Percentiles rank a stretch among this genome's conserved stretches.
These are phyloP conservation scores for Alentia gelatinosa DNA, from an alignment of 2,888 invertebrate species.

Conservation along the genomic window DNA sequence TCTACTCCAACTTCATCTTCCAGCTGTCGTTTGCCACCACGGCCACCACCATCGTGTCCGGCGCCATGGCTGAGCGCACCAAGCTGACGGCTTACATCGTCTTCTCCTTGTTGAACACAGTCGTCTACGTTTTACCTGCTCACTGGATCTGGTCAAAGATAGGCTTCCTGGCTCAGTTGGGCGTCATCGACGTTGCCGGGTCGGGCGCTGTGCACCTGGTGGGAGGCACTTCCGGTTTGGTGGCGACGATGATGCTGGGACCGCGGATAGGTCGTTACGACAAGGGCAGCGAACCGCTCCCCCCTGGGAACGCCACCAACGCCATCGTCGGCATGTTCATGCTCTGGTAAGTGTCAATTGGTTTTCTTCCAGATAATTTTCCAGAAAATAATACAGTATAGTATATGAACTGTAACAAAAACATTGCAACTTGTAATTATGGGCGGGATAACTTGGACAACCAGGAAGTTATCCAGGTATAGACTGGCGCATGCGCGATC, in stretches of 20 bases:
- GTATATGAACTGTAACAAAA: too few species aligned
- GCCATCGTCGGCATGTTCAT: slow-evolving; percentile 76
- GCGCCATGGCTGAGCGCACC: slow-evolving; percentile 78
- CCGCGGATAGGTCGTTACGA: slow-evolving; percentile 74
- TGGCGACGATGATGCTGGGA: slow-evolving; percentile 75
- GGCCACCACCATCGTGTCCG: slow-evolving; percentile 61
- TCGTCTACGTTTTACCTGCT: slow-evolving; percentile 79
- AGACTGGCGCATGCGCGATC: too few species aligned
- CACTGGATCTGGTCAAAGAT: slow-evolving; percentile 79
- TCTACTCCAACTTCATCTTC: slow-evolving; percentile 88
- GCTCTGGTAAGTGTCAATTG: slow-evolving; percentile 71
- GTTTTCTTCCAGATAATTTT: neutral
- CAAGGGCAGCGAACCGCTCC: slow-evolving; percentile 75
- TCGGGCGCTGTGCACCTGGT: slow-evolving; percentile 79
- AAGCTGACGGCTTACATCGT: slow-evolving; percentile 75
- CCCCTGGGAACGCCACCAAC: slow-evolving; percentile 74
- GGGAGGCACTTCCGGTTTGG: slow-evolving; percentile 75
- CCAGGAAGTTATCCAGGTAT: too few species aligned
- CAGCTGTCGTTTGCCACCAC: slow-evolving; percentile 65
- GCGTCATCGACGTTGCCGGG: slow-evolving; percentile 75
- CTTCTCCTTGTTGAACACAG: slow-evolving; percentile 75
- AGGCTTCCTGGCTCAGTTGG: slow-evolving; percentile 64
- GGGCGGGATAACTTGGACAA: too few species aligned
- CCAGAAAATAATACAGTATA: too few species aligned
- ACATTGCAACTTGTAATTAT: too few species aligned